These are phyloP conservation scores for Metacarcinus magister DNA, from an alignment of 2,888 invertebrate species.

Conservation along the genomic window DNA sequence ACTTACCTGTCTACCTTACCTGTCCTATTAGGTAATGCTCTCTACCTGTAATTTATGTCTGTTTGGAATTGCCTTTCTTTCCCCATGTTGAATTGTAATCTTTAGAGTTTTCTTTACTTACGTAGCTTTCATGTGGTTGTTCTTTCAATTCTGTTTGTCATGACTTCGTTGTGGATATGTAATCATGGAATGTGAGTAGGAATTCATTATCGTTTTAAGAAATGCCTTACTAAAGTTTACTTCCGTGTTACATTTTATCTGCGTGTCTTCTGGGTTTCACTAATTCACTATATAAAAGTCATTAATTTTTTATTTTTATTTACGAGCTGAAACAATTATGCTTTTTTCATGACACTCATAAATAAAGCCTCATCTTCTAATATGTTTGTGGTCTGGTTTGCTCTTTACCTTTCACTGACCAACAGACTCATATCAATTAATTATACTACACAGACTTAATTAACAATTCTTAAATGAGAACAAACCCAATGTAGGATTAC, in stretches of 20 bases:
- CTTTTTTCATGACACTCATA: not conserved
- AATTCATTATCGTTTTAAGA: not conserved
- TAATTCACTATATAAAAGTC: not conserved
- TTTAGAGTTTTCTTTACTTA: not conserved
- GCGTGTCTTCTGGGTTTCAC: not conserved
- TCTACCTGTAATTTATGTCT: not conserved
- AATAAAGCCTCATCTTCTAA: not conserved
- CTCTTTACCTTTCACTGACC: not conserved
- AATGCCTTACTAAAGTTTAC: not conserved
- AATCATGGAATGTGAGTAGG: not conserved
- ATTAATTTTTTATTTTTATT: not conserved
- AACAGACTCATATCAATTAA: not conserved
- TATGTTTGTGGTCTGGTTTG: not conserved
- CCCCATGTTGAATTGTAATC: not conserved
- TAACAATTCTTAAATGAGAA: not conserved
- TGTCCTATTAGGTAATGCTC: not conserved
- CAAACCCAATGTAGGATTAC: not conserved
- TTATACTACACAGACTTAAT: not conserved
- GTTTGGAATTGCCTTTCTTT: not conserved
- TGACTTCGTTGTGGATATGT: not conserved
- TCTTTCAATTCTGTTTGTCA: not conserved
- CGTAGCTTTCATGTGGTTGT: not conserved
- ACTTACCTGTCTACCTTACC: not conserved
- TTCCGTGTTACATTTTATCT: not conserved
- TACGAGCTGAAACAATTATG: not conserved